Conservation (phyloP, 2,888 invertebrate species). For the Platerodrilus igneus region DNA sequence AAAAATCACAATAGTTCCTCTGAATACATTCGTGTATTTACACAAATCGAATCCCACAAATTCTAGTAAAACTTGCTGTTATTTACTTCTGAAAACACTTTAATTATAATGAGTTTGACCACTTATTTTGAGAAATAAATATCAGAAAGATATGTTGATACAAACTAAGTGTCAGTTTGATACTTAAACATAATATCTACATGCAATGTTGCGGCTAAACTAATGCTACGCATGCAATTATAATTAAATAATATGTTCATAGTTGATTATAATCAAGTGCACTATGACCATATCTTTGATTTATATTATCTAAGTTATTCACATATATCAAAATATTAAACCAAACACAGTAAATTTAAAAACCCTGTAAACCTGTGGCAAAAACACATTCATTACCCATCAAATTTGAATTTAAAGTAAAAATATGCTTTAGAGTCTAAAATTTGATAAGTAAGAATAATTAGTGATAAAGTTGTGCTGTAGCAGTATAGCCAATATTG, state of each 20-base stretch:
- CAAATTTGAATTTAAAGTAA: no score
- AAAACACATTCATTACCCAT: constrained; percentile 35
- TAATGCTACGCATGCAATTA: constrained; percentile 33
- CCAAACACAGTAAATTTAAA: constrained; percentile 40
- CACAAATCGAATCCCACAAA: no score
- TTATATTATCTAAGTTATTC: constrained; percentile 43
- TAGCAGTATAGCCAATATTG: constrained; percentile 49
- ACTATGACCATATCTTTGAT: constrained; percentile 26
- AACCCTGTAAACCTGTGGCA: constrained; percentile 44
- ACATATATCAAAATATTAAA: constrained; percentile 43
- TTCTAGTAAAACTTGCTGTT: no score
- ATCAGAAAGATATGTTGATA: no score
- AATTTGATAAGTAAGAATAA: constrained; percentile 37
- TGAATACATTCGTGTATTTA: no score
- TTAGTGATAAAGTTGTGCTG: constrained; percentile 48
- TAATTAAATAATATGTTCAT: constrained; percentile 20
- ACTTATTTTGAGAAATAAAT: no score
- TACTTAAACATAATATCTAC: constrained; percentile 29
- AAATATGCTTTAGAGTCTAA: no score
- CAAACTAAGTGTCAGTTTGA: no score
- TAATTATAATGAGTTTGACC: no score
- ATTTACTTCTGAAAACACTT: no score
- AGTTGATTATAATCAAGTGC: no score
- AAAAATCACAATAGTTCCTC: no score
- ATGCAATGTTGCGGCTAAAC: constrained; percentile 34